Evolutionary conservation across 1,140 invertebrate species (phyloP).

Genomic region (Drosophila sulfurigaster): DNA sequence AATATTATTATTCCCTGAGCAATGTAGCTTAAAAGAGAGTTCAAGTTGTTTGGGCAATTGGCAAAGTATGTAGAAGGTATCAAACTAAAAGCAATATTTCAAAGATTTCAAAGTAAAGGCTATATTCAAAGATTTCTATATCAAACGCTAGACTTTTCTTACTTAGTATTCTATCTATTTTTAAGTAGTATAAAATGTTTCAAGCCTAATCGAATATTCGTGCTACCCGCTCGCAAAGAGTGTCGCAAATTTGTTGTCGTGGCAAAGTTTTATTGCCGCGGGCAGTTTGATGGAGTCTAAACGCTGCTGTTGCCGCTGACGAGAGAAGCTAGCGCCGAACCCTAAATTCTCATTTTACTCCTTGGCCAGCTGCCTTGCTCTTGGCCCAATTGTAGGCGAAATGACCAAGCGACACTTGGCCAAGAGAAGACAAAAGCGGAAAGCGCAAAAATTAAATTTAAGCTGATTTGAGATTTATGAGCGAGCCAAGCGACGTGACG

Average conservation of each 20-base stretch:
- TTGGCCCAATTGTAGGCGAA: background rate
- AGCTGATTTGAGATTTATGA: constrained; percentile 71
- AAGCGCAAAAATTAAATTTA: constrained; percentile 73
- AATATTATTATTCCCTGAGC: too few relatives aligned
- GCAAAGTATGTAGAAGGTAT: too few relatives aligned
- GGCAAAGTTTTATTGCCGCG: constrained; percentile 54
- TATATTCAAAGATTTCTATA: too few relatives aligned
- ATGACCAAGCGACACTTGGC: constrained; percentile 11
- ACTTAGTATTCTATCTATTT: too few relatives aligned
- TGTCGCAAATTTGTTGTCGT: constrained; percentile 23
- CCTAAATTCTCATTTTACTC: background rate
- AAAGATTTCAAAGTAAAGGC: too few relatives aligned
- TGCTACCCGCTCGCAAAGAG: background rate
- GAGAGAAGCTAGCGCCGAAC: background rate
- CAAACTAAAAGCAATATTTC: too few relatives aligned
- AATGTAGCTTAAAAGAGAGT: too few relatives aligned
- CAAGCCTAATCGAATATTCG: too few relatives aligned
- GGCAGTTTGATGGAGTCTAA: constrained; percentile 35
- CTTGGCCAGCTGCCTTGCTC: background rate
- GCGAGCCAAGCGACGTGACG: constrained; percentile 8
- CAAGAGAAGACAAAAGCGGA: constrained; percentile 36
- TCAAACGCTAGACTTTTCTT: too few relatives aligned
- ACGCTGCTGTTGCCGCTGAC: background rate
- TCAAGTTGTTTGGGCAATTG: too few relatives aligned
- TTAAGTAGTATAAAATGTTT: too few relatives aligned